Evolutionary conservation across 1,140 invertebrate genomes (phyloP).

Genomic region (Geopemphigus sp.): DNA sequence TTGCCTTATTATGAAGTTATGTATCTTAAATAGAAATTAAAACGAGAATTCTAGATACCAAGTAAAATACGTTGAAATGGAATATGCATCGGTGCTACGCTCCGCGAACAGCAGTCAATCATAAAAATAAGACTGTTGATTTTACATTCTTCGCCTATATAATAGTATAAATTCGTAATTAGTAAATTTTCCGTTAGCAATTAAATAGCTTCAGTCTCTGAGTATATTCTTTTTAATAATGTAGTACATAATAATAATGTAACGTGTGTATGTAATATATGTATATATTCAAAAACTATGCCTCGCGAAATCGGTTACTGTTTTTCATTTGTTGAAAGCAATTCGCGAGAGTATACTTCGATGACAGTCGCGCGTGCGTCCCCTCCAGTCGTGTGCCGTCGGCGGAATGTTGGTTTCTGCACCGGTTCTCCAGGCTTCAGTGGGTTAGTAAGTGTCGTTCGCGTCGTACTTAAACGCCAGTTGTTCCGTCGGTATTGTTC

Average conservation of each 20-base stretch:
- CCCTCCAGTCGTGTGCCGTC: constrained; percentile 36
- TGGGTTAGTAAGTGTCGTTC: constrained; percentile 48
- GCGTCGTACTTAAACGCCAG: not conserved
- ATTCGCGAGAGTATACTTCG: constrained; percentile 10
- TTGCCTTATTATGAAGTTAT: not conserved
- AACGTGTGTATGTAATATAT: too few species aligned
- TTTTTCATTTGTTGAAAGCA: constrained; percentile 1
- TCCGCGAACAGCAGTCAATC: not conserved
- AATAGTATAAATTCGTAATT: too few species aligned
- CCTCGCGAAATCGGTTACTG: not conserved
- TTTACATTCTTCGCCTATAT: not conserved
- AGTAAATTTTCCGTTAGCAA: too few species aligned
- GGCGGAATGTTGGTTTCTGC: constrained; percentile 38
- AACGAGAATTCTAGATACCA: not conserved
- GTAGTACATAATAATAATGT: too few species aligned
- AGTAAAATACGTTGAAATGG: not conserved
- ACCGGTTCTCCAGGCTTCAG: constrained; percentile 46
- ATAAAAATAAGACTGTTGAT: not conserved
- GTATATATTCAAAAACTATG: not conserved
- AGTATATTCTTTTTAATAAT: too few species aligned
- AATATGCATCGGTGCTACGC: not conserved
- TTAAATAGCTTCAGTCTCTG: too few species aligned
- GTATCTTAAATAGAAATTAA: not conserved
- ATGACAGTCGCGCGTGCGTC: not conserved
- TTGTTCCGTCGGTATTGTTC: not conserved